Percentiles rank a stretch among this genome's conserved stretches.
phyloP scores from a whole-genome alignment of 2,888 invertebrate genomes.

The Diadromus collaris region DNA sequence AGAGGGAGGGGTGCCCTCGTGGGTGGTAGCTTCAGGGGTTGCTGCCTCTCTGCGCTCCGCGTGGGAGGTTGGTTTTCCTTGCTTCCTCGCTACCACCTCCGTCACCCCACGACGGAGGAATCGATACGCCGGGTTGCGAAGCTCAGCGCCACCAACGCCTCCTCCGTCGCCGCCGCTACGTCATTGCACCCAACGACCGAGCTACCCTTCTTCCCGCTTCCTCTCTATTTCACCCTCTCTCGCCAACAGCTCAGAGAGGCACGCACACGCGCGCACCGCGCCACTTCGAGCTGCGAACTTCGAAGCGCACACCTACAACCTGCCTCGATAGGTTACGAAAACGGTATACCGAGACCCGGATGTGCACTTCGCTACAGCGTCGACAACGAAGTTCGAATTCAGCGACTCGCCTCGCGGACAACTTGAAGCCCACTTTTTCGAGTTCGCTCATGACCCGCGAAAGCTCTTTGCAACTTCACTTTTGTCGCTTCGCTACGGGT shows the following conservation, averaged over 20 bases:
- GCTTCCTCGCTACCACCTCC: constrained; percentile 59
- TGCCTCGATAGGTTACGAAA: constrained; percentile 18
- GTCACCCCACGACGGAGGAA: constrained; percentile 69
- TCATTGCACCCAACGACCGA: constrained; percentile 76
- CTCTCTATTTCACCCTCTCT: constrained; percentile 47
- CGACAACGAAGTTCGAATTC: constrained; percentile 51
- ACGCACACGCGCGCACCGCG: constrained; percentile 31
- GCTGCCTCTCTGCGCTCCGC: constrained; percentile 29
- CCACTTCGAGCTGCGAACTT: constrained; percentile 48
- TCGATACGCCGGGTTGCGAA: constrained; percentile 77
- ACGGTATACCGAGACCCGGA: constrained; percentile 43
- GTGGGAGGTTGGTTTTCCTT: constrained; percentile 60
- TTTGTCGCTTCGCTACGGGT: neutral
- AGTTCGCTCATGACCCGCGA: neutral
- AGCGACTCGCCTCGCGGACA: neutral
- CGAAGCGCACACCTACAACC: constrained; percentile 38
- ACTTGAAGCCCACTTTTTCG: neutral
- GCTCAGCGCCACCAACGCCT: constrained; percentile 78
- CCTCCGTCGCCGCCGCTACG: constrained; percentile 72
- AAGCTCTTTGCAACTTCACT: constrained; percentile 5
- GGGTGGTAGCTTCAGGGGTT: constrained; percentile 55
- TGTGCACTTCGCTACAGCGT: constrained; percentile 55
- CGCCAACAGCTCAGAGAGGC: constrained; percentile 45
- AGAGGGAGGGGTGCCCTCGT: constrained; percentile 39
- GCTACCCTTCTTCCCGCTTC: constrained; percentile 60